A percentile compares a stretch with the other conserved stretches of the same genome.
Evolutionary conservation across 2,888 invertebrate genomes (phyloP).

Genomic region (Apotomis turbidana): DNA sequence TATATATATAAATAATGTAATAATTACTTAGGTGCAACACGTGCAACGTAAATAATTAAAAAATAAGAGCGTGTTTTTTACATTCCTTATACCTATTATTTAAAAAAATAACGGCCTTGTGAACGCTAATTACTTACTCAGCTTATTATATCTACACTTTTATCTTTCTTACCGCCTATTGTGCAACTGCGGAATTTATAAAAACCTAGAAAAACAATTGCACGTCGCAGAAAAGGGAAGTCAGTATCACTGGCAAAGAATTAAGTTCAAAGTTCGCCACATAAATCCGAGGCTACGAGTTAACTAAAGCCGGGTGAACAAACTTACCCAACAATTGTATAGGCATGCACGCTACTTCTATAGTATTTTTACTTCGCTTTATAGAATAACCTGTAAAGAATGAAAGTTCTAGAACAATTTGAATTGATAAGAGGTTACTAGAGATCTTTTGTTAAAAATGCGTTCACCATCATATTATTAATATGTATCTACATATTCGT

Average conservation of each 20-base stretch:
- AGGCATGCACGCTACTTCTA: constrained; percentile 45
- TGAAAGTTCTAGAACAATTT: background rate
- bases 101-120: background rate
- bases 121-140: constrained; percentile 8
- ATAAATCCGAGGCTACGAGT: constrained; percentile 73
- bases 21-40: background rate
- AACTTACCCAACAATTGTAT: constrained; percentile 65
- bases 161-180: constrained; percentile 4
- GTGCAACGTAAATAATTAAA: background rate
- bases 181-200: constrained; percentile 14
- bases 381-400: constrained; percentile 1
- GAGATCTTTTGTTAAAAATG: background rate
- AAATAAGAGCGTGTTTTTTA: background rate
- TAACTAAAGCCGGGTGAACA: constrained; percentile 73
- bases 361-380: constrained; percentile 26
- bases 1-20: background rate
- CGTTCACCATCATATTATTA: background rate
- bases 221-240: constrained; percentile 61
- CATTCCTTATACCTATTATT: background rate
- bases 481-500: background rate
- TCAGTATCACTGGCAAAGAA: constrained; percentile 63
- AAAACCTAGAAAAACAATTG: constrained; percentile 58
- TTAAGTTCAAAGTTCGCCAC: constrained; percentile 66
- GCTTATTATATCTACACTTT: constrained; percentile 9
- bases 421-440: too few species aligned